Evolutionary conservation across 2,888 invertebrate genomes (phyloP), one percentile per base, ranked within the genome.

Genomic region (Endotricha flammealis): DNA sequence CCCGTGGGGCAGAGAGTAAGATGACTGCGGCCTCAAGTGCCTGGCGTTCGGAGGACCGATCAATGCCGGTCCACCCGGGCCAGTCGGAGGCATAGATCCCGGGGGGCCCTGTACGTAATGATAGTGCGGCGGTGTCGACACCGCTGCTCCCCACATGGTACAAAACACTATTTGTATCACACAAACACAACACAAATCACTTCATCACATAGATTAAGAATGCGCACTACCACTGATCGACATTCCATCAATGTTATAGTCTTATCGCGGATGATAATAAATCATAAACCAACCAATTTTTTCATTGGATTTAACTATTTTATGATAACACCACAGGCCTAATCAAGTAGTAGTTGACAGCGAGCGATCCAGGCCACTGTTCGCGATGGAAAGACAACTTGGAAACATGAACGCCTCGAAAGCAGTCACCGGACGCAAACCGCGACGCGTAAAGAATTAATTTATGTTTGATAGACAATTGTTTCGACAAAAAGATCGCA

Each of bases 1-100:
- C 53, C 88, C 81, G 65, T 89, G 88, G 8, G 86, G 88, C 53
- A 88, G 62, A 46, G 88, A 88, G 62, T 88, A 87, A 40, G 82
- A 85, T n/a, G 82, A 81, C 55, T 85, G 85, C 13, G 86, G 86
- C 43, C 82, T 63, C 43, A 87, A 56, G 48, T 81, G 78, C 42
- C 73, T 72, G 25, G 64, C 54, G 38, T 57, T 66, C 60, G 85
- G 82, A 59, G 85, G 83, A 14, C 82, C 81, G 1, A 73, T 58
- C 43, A 83, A 50, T 35, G 83, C 54, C 5, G 82, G 83, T 7
- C 82, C 83, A 25, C 70, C 60, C 2, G 83, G 82, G 1, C 81
- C 81, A 11, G 66, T 63, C 38, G 71, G 75, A 12, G 74, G 67
- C 8, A 69, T 55, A 12, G 72, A 64, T 20, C 66, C 66, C 6